Evolutionary conservation across 2,888 invertebrate genomes (phyloP), one percentile per base, ranked within the genome.

Genomic region (Zaprionus bogoriensis): DNA sequence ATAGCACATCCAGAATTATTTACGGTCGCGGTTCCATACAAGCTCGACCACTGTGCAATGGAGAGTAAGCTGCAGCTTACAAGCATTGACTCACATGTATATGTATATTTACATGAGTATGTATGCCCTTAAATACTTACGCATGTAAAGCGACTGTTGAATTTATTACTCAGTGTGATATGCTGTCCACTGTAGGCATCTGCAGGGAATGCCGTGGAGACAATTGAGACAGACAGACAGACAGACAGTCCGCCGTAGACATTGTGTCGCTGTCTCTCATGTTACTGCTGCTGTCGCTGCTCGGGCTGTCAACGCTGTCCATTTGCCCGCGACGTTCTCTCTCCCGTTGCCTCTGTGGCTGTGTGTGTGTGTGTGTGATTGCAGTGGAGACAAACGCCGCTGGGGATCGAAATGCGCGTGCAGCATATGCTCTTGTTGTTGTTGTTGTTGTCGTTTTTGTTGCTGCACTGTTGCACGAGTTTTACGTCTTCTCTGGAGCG

Each of bases 261-360:
- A 76, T 48, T 58, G 60, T 60, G 84, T 76, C 73, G 83, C 76
- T 64, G 51, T 38, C 48, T 36, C 32, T 27, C 30, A 27, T 47
- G 9, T 12, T 23, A 38, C 22, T 46, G 38, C 3, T 39, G 23
- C 12, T 28, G 20, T 19, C 27, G 28, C 14, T 51, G 17, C 14
- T 9, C 19, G 36, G 41, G 30, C 38, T 55, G 27, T 6, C 64
- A 53, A 20, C 32, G 36, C 46, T 52, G 52, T 61, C 64, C 53
- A 30, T 25, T 55, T 45, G 27, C 27, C 10, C 9, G 4, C 27
- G 10, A 27, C n/a, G n/a, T n/a, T n/a, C n/a, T n/a, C 32, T 36
- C 32, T 36, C 32, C 10, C 9, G 10, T 10, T 3, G 3, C 27
- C n/a, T 4, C 10, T 27, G 3, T 27, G 10, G 3, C n/a, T 27